phyloP scores from a whole-genome alignment of 2,113 vertebrate genomes.

The Xiphophorus maculatus region DNA sequence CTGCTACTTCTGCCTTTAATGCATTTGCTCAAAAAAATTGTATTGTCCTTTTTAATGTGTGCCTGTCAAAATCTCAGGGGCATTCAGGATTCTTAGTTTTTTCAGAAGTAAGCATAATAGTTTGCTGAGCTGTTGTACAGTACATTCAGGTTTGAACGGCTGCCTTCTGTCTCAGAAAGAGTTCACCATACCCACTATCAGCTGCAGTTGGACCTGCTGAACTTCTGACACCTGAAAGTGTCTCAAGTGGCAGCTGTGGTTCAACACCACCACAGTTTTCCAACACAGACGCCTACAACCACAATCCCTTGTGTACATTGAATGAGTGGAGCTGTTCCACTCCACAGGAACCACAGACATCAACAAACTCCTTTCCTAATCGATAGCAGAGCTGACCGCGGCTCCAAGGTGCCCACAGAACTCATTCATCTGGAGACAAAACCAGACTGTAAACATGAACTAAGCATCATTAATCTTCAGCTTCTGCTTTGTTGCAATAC shows the following conservation, averaged over 20 bases:
- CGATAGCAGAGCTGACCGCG: constrained; percentile 56
- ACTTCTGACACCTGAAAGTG: constrained; percentile 7
- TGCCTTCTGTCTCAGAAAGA: neutral
- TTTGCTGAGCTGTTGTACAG: too few species aligned
- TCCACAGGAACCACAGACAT: constrained; percentile 68
- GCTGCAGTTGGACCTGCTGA: neutral
- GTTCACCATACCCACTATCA: neutral
- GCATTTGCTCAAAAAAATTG: neutral
- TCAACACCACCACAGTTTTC: constrained; percentile 39
- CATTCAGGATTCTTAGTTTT: constrained; percentile 7
- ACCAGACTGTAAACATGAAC: constrained; percentile 37
- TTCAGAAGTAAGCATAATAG: neutral
- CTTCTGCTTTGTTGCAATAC: neutral
- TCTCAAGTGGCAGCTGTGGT: neutral
- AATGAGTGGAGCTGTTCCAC: constrained; percentile 42
- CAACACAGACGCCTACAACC: constrained; percentile 36
- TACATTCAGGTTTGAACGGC: neutral
- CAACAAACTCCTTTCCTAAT: constrained; percentile 73
- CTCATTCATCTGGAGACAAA: constrained; percentile 49
- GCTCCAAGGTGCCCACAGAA: constrained; percentile 47
- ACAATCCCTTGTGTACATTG: constrained; percentile 26
- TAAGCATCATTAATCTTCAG: constrained; percentile 16
- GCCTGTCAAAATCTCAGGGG: constrained; percentile 5
- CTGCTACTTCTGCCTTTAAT: constrained; percentile 23
- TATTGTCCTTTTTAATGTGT: constrained; percentile 1